These are phyloP conservation scores for Microcebus murinus DNA, from an alignment of 2,113 vertebrate genomes.

Conservation along the genomic window DNA sequence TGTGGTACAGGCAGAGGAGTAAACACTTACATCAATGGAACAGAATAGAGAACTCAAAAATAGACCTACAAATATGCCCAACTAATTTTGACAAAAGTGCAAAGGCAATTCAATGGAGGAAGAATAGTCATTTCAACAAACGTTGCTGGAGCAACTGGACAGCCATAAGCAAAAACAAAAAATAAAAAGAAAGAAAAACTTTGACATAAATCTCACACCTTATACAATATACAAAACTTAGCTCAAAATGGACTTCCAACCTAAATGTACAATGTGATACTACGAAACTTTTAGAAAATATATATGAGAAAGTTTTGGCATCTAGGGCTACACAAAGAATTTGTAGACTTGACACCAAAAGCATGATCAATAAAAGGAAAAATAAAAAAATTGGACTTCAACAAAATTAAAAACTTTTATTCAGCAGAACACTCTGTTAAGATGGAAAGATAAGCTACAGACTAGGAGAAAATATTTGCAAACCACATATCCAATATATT, in stretches of 20 bases:
- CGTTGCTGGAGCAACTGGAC: background rate
- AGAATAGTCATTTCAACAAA: background rate
- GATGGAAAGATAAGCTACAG: background rate
- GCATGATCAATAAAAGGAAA: background rate
- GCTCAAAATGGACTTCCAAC: background rate
- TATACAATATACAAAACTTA: background rate
- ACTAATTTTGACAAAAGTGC: background rate
- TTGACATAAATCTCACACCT: background rate
- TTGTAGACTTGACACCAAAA: constrained; percentile 20
- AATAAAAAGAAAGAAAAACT: background rate
- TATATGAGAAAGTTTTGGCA: background rate
- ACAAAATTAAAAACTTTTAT: background rate
- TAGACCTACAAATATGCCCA: background rate
- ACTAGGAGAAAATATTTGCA: background rate
- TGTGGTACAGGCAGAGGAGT: background rate
- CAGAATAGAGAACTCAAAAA: background rate
- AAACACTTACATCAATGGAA: background rate
- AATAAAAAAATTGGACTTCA: background rate
- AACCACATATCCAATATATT: background rate
- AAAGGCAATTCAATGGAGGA: background rate
- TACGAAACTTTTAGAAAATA: constrained; percentile 7
- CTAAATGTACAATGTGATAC: background rate
- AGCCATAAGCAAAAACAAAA: background rate
- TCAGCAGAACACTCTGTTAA: background rate
- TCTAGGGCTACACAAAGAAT: background rate